These are phyloP conservation scores for Lordiphosa collinella DNA, from an alignment of 1,140 invertebrate species.

Conservation along the genomic window DNA sequence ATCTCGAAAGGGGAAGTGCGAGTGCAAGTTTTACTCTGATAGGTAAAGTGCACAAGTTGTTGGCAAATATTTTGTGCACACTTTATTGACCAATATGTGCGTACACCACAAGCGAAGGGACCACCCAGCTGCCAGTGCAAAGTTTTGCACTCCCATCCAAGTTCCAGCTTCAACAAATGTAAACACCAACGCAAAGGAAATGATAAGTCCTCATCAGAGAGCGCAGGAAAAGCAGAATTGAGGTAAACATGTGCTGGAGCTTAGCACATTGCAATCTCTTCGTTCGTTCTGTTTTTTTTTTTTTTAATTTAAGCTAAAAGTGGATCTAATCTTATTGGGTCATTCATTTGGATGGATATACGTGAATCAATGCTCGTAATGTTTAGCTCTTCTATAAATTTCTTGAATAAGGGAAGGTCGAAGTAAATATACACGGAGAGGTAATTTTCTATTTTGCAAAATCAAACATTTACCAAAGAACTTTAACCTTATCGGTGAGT, in stretches of 20 bases:
- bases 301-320: not conserved
- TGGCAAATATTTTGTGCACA: conserved; percentile 57
- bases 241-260: not conserved
- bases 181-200: not conserved
- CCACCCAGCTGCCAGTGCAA: conserved; percentile 2
- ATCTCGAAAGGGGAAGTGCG: not conserved
- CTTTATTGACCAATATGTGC: conserved; percentile 69
- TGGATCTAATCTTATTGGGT: conserved; percentile 6
- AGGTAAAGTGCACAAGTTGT: conserved; percentile 65
- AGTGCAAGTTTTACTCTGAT: conserved; percentile 23
- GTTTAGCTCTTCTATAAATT: not conserved
- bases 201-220: conserved; percentile 4
- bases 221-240: not conserved
- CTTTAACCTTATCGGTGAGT: too few relatives aligned
- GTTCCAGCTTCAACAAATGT: not conserved
- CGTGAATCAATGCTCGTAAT: not conserved
- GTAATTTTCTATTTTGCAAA: too few relatives aligned
- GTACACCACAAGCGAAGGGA: not conserved
- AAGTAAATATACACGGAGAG: too few relatives aligned
- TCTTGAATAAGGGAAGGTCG: not conserved
- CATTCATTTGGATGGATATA: not conserved
- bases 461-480: too few relatives aligned
- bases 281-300: not conserved
- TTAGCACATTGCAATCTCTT: conserved; percentile 1
- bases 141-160: conserved; percentile 15